Evolutionary conservation across 2,113 vertebrate species (phyloP), one percentile per base, ranked within the genome.

Genomic region (Dasyornis broadbenti): DNA sequence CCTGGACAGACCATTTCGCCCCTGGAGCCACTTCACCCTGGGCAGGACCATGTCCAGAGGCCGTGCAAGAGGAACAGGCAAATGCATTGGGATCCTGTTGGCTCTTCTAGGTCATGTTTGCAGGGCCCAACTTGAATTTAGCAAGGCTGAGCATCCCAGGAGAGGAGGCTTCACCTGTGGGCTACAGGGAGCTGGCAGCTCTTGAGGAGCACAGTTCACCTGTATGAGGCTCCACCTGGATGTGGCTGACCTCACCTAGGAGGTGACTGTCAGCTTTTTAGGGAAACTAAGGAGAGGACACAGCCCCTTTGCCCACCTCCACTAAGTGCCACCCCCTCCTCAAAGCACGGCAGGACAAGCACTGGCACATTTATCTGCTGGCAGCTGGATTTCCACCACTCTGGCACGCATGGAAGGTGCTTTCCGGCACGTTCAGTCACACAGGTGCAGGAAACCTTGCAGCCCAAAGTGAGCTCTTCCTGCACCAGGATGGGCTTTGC

Each of bases 171-270:
- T 79, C 45, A 87, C 31, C 26, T n/a, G 19, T 15, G 42, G 66
- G 45, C 17, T 77, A 24, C 30, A 73, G 20, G 24, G 13, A 76
- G 2, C 2, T 33, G 33, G 42, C 18, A 64, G 16, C 23, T 15
- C 59, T 39, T 24, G n/a, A 86, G 61, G 9, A 49, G 6, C 71
- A 87, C 24, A n/a, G 6, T 30, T 60, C 42, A 90, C 1, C 12
- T 0, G 0, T 6, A 19, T 0, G 2, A 86, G 2, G 19, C 3
- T 40, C n/a, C 35, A 63, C 9, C 23, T 50, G 61, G n/a, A 80
- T 1, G 5, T 35, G 20, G 9, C 20, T 65, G 20, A 76, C 15
- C 28, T 68, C 37, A 72, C 53, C 37, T 49, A 45, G n/a, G 45
- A 90, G 45, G 35, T 7, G 12, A 60, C 1, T 40, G 26, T 19